These are phyloP conservation scores for Pangasius larnaudii DNA, from an alignment of 2,797 vertebrate species.

Conservation along the genomic window DNA sequence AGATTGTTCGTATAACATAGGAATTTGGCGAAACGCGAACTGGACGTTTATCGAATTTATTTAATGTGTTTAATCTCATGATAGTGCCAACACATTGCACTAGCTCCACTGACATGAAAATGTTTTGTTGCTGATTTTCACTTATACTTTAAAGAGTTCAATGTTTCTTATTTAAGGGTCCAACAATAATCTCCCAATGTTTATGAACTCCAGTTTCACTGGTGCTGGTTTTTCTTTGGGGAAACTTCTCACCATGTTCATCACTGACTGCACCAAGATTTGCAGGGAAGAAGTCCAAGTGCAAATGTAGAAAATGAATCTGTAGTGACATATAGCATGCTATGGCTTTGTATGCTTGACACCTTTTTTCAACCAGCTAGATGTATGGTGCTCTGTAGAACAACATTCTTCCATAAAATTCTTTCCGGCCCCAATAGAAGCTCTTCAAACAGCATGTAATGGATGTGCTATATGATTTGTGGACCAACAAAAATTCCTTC, in stretches of 20 bases:
- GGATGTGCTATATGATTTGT: neutral
- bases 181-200: too few species aligned
- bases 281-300: neutral
- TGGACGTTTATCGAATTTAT: neutral
- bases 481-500: neutral
- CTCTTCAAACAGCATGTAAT: neutral
- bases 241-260: neutral
- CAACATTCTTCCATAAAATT: neutral
- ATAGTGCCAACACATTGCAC: neutral
- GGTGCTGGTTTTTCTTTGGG: neutral
- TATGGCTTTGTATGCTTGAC: too few species aligned
- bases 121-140: neutral
- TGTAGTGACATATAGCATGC: too few species aligned
- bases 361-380: neutral
- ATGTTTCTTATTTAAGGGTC: neutral
- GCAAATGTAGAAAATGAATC: too few species aligned
- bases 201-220: neutral
- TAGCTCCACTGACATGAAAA: neutral
- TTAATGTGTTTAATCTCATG: neutral
- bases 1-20: neutral
- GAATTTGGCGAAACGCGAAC: neutral
- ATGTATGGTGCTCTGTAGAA: neutral
- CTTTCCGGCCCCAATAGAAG: neutral
- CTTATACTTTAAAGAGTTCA: neutral
- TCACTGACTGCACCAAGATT: neutral